Conservation (phyloP, 2,797 vertebrate genomes). For the Iguana delicatissima region DNA sequence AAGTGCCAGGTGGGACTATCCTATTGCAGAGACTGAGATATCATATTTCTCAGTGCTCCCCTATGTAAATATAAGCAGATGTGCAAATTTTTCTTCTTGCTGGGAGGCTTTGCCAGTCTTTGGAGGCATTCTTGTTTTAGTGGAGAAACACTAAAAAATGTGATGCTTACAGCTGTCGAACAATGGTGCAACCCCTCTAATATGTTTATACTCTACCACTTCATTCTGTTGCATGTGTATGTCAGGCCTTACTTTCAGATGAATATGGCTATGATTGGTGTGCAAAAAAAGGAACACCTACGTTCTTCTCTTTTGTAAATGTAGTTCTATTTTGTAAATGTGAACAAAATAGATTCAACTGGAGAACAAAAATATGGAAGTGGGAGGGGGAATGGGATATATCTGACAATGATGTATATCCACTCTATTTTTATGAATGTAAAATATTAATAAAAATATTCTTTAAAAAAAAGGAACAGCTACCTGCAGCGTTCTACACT, state of each 20-base stretch:
- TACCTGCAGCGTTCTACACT: not conserved
- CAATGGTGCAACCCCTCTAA: not conserved
- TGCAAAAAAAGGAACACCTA: not conserved
- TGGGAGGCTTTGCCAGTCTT: not conserved
- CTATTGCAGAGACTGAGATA: not conserved
- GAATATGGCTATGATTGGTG: not conserved
- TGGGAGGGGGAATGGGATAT: too few relatives aligned
- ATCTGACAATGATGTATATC: too few relatives aligned
- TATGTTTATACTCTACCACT: too few relatives aligned
- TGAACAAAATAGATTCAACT: too few relatives aligned
- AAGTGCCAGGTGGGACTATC: not conserved
- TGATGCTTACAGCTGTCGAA: not conserved
- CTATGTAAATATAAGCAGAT: not conserved
- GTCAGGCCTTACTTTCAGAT: not conserved
- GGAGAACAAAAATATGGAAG: too few relatives aligned
- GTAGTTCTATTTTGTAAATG: too few relatives aligned
- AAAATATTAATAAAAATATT: too few relatives aligned
- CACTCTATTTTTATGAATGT: too few relatives aligned
- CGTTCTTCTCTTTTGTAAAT: too few relatives aligned
- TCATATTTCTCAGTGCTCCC: not conserved
- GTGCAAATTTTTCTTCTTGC: not conserved
- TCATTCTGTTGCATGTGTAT: not conserved
- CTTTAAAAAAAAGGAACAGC: too few relatives aligned
- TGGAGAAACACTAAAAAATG: not conserved
- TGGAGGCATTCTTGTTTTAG: not conserved